Evolutionary conservation across 2,113 vertebrate species (phyloP).

Genomic region (Lamprotornis superbus): DNA sequence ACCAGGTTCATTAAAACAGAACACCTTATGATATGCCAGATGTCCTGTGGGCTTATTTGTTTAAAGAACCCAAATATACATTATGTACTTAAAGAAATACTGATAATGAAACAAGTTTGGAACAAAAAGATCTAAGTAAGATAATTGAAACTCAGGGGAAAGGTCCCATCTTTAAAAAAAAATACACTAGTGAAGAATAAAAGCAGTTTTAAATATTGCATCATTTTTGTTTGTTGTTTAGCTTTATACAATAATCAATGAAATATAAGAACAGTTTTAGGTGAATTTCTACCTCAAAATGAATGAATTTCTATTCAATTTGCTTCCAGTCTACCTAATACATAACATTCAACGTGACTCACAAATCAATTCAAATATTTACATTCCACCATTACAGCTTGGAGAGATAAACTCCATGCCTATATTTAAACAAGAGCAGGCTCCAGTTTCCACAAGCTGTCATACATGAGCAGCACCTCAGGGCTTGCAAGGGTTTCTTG

Average conservation of each 20-base stretch:
- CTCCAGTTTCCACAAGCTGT: not conserved
- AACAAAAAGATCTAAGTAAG: not conserved
- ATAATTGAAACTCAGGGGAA: not conserved
- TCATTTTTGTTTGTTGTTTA: not conserved
- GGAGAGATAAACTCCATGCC: not conserved
- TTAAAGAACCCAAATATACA: not conserved
- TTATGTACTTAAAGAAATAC: not conserved
- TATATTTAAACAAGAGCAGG: not conserved
- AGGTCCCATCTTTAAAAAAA: not conserved
- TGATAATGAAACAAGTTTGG: not conserved
- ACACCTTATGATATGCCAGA: not conserved
- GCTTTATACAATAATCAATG: not conserved
- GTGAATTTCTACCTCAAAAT: not conserved
- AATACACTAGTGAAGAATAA: not conserved
- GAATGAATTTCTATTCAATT: not conserved
- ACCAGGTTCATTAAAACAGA: not conserved
- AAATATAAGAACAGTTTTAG: not conserved
- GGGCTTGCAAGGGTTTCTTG: not conserved
- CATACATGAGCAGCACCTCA: not conserved
- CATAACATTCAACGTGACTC: not conserved
- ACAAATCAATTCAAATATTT: constrained; percentile 56
- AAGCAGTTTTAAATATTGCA: not conserved
- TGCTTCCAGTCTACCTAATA: not conserved
- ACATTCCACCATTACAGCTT: constrained; percentile 38
- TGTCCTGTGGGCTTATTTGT: not conserved